Evolutionary conservation across 1,140 invertebrate species (phyloP).

Genomic region (Lucilia cuprina): DNA sequence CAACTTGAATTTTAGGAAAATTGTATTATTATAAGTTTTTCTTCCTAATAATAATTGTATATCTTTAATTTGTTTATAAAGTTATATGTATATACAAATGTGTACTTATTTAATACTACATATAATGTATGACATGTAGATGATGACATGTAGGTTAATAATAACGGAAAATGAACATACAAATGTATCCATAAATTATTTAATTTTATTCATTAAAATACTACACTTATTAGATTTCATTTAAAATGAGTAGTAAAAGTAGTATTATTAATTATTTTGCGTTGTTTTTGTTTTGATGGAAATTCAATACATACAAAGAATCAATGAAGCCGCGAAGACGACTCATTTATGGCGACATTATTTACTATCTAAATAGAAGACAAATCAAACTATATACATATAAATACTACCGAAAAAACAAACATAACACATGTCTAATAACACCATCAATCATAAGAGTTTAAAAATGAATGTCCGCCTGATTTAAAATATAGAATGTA

Average conservation of each 20-base stretch:
- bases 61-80: too few relatives aligned
- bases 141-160: not conserved
- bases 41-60: too few relatives aligned
- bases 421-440: not conserved
- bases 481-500: not conserved
- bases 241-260: not conserved
- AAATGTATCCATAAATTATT: too few relatives aligned
- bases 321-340: not conserved
- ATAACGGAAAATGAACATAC: not conserved
- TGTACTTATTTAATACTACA: too few relatives aligned
- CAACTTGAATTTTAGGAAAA: too few relatives aligned
- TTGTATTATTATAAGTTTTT: too few relatives aligned
- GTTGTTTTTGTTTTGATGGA: not conserved
- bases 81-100: too few relatives aligned
- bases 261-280: not conserved
- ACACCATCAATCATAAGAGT: not conserved
- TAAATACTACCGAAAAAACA: not conserved
- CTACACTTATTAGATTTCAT: not conserved
- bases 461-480: not conserved
- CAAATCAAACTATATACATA: not conserved
- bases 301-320: not conserved
- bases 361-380: conserved; percentile 2
- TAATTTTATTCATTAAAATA: not conserved
- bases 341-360: not conserved
- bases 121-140: too few relatives aligned